A percentile compares a stretch with the other conserved stretches of the same genome.
These are phyloP conservation scores for Nephrotoma guestfalica DNA, from an alignment of 2,888 invertebrate species.

Conservation along the genomic window DNA sequence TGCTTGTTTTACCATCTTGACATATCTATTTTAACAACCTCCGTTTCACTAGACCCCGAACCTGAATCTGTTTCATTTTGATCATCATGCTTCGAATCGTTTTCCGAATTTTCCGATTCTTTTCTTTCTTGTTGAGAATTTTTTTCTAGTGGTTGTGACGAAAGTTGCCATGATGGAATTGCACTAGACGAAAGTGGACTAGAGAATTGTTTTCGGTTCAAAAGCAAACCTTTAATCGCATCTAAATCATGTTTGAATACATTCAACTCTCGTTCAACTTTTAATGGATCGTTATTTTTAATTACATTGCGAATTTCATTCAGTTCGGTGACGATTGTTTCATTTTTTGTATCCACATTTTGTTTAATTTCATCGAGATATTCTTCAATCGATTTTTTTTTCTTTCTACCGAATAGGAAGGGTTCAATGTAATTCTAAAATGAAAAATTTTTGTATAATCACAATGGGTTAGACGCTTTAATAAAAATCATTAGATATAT, in stretches of 20 bases:
- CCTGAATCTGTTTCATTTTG: slow-evolving; percentile 47
- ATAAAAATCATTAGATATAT: neutral
- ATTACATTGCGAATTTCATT: slow-evolving; percentile 50
- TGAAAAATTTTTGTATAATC: neutral
- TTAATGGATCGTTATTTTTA: slow-evolving; percentile 25
- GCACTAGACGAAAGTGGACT: slow-evolving; percentile 50
- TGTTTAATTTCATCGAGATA: slow-evolving; percentile 51
- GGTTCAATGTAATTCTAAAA: slow-evolving; percentile 47
- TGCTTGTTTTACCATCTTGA: neutral
- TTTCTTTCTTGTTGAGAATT: neutral
- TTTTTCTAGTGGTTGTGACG: neutral
- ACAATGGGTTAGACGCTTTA: neutral
- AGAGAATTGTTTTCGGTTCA: slow-evolving; percentile 70
- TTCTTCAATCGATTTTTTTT: slow-evolving; percentile 49
- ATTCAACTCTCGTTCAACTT: slow-evolving; percentile 43
- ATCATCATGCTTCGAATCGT: neutral
- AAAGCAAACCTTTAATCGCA: slow-evolving; percentile 55
- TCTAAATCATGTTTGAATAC: slow-evolving; percentile 53
- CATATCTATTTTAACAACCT: slow-evolving; percentile 54
- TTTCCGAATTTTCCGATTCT: slow-evolving; percentile 19
- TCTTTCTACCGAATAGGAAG: slow-evolving; percentile 51
- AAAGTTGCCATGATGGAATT: slow-evolving; percentile 53
- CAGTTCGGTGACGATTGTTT: slow-evolving; percentile 48
- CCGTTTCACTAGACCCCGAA: slow-evolving; percentile 53
- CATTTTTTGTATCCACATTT: slow-evolving; percentile 42